Conservation (phyloP, 1,140 invertebrate species). For the Anastatus disparis region DNA sequence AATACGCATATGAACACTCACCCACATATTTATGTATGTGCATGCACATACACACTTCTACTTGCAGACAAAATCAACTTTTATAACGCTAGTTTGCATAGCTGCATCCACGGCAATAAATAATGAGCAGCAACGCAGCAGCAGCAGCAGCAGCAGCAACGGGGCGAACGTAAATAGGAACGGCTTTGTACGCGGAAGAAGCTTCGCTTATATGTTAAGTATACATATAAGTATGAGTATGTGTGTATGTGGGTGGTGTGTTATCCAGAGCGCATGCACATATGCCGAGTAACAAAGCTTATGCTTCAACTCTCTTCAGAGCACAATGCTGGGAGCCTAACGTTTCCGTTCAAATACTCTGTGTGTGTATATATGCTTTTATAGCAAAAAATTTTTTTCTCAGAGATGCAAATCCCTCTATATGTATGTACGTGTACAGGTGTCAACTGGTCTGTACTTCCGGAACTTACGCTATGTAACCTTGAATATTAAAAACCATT, state of each 20-base stretch:
- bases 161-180: slow-evolving; percentile 44
- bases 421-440: slow-evolving; percentile 43
- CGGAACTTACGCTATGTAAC: too few relatives aligned
- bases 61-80: too few relatives aligned
- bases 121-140: slow-evolving; percentile 39
- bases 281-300: too few relatives aligned
- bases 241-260: slow-evolving; percentile 14
- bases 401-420: slow-evolving; percentile 3
- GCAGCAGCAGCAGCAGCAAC: too few relatives aligned
- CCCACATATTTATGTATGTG: too few relatives aligned
- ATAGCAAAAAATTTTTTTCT: too few relatives aligned
- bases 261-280: too few relatives aligned
- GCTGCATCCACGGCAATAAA: slow-evolving; percentile 42
- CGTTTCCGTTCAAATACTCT: slow-evolving; percentile 46
- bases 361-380: slow-evolving; percentile 4
- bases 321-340: slow-evolving; percentile 46
- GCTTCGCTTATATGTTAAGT: too few relatives aligned
- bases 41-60: neutral
- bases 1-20: too few relatives aligned
- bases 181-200: slow-evolving; percentile 13
- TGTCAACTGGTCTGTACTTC: slow-evolving; percentile 47
- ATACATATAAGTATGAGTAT: too few relatives aligned
- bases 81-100: slow-evolving; percentile 35
- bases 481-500: too few relatives aligned
- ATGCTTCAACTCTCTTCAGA: too few relatives aligned